A percentile compares a stretch with the other conserved stretches of the same genome.
Evolutionary conservation across 2,113 vertebrate genomes (phyloP).

Genomic region (Gavialis gangeticus): DNA sequence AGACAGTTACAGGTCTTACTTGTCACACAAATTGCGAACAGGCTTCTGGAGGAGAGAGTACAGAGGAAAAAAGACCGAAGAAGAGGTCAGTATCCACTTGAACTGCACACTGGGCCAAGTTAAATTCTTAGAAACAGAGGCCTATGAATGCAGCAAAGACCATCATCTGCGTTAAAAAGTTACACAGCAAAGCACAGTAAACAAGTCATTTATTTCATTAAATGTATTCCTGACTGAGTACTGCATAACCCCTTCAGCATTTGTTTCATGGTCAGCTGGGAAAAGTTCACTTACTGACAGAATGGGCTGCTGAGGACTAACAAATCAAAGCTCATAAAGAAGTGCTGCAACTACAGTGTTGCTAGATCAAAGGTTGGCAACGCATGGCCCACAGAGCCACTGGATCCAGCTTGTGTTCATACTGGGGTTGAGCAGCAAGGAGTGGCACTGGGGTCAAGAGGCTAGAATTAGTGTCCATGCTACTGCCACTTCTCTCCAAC

Average conservation of each 20-base stretch:
- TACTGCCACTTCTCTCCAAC: too few relatives aligned
- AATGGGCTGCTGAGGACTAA: background rate
- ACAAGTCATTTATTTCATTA: conserved; percentile 48
- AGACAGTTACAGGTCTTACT: background rate
- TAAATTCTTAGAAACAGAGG: background rate
- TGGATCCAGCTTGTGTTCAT: background rate
- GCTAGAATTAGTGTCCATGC: too few relatives aligned
- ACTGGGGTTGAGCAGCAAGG: background rate
- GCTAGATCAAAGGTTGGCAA: background rate
- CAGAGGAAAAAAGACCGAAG: background rate
- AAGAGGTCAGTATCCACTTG: background rate
- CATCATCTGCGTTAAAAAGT: conserved; percentile 11
- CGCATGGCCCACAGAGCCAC: too few relatives aligned
- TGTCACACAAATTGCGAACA: background rate
- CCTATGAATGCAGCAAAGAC: background rate
- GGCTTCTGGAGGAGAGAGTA: background rate
- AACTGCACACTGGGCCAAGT: background rate
- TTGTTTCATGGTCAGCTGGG: background rate
- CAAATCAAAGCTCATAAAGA: accelerated
- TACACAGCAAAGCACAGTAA: conserved; percentile 34
- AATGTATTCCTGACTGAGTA: conserved; percentile 34
- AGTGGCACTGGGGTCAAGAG: background rate
- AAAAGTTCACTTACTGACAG: conserved; percentile 1
- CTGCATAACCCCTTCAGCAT: conserved; percentile 37
- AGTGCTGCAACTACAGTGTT: accelerated